Base-by-base conservation (phyloP, 2,797 vertebrate genomes). In the Cryptoprocta ferox region DNA sequence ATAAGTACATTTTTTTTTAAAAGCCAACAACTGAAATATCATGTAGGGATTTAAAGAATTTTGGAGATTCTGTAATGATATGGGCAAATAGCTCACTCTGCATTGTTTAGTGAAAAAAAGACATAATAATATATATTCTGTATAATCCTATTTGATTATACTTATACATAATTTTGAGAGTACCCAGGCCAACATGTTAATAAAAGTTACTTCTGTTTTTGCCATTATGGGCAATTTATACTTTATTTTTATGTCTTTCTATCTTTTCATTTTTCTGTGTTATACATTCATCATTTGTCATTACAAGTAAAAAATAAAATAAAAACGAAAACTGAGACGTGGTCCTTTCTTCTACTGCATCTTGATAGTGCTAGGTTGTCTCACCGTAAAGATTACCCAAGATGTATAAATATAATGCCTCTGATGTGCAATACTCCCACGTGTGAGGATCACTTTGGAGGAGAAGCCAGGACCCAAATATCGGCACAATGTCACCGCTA, bases 291-390 rank as follows among this genome's bases (percentile, higher is more conserved):
- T 32, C 45, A 32, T 59, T 78, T 87, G 19, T 79, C 56, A 61
- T 65, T 68, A 82, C 26, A 85, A 59, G 26, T 42, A 26, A 94
- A 78, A 53, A 53, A 53, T 53, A 30, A 56, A 56, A 48, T 80
- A 42, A 59, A 66, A 85, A 53, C 18, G 16, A 19, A 59, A 71
- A n/a, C 8, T 24, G 21, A 76, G n/a, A 13, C 83, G 10, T 1
- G 30, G 16, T 5, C 5, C 13, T 78, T 66, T 53, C 66, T 94
- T 63, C 7, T 92, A 1, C 6, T 53, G 45, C 42, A 65, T 10
- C 28, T 15, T 45, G 3, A 1, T 0, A 0, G 35, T 21, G 5
- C 24, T 32, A 21, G 5, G 26, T 3, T 19, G 32, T 1, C 28
- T 30, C 4, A 16, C 2, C 1, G 0, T 18, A 32, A 35, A 18